Evolutionary conservation across 1,140 invertebrate species (phyloP), one percentile per base, ranked within the genome.

Genomic region (Pinna nobilis): DNA sequence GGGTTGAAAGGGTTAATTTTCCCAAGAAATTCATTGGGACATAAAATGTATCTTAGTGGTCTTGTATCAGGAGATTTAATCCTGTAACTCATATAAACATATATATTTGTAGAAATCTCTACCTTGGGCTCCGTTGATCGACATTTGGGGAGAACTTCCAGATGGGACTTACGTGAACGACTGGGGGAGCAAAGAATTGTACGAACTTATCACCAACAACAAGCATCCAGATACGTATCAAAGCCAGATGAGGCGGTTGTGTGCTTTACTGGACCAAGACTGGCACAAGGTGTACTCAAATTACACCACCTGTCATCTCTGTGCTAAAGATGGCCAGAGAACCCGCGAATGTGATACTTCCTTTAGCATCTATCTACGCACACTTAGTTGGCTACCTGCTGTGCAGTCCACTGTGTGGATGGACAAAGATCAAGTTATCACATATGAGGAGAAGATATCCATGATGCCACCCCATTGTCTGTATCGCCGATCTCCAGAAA

Each of bases 311-410:
- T 73, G 78, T 1, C 57, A 71, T 44, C 37, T 84, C 15, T 41
- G 64, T 68, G 44, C 55, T 11, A 74, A 67, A 60, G 23, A 49
- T 18, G 71, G 64, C 25, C 51, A 50, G 20, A 39, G 32, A 5
- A 32, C 59, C 7, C 25, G 65, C 11, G 74, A 82, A 6, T 49
- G 70, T 5, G 71, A 76, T 5, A 74, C 80, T 0, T 85, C 84
- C 3, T 82, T 85, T 55, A 70, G 74, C 35, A 74, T 84, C 4
- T 53, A 73, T 50, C 74, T 85, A 30, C 61, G 74, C 50, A 74
- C 68, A 9, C 28, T 76, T 33, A 55, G 49, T 15, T 87, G 86
- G 86, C 55, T 86, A 37, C 86, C 86, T 33, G 80, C 77, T 1
- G 23, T 70, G 13, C 47, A 79, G 63, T 67, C 47, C 2, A 53